These are phyloP conservation scores for Caenorhabditis afra DNA, from an alignment of 2,888 invertebrate genomes.

Conservation along the genomic window DNA sequence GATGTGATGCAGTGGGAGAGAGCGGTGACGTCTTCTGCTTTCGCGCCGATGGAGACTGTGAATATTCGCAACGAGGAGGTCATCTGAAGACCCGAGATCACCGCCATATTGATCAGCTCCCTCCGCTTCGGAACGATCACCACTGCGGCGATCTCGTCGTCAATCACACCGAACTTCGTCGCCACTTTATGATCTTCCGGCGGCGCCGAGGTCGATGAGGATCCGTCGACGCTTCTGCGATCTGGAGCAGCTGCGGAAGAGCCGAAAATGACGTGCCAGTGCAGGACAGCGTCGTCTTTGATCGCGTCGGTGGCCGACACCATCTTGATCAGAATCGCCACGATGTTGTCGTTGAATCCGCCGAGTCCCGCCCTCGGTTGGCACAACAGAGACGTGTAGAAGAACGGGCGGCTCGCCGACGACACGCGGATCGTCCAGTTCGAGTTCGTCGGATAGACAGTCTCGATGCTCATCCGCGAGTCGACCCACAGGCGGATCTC, in stretches of 20 bases:
- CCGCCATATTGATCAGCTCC: constrained; percentile 77
- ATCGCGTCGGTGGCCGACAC: constrained; percentile 40
- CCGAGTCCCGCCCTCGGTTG: constrained; percentile 52
- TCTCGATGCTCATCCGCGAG: constrained; percentile 71
- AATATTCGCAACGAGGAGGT: constrained; percentile 72
- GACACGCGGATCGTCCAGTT: constrained; percentile 68
- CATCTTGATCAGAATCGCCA: constrained; percentile 58
- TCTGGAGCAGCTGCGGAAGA: neutral
- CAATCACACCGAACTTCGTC: constrained; percentile 66
- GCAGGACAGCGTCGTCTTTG: constrained; percentile 51
- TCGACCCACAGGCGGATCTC: constrained; percentile 73
- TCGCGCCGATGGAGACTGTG: constrained; percentile 64
- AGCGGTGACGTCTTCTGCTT: constrained; percentile 72
- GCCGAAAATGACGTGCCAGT: constrained; percentile 57
- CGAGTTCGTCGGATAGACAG: constrained; percentile 68
- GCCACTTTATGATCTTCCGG: constrained; percentile 59
- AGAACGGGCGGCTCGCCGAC: constrained; percentile 65
- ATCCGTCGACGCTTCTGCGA: too few species aligned
- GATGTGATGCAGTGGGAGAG: constrained; percentile 74
- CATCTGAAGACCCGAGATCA: constrained; percentile 73
- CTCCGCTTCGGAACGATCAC: constrained; percentile 59
- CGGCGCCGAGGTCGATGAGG: neutral
- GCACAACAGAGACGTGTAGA: constrained; percentile 69
- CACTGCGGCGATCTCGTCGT: constrained; percentile 57
- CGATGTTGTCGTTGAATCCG: constrained; percentile 51